Conservation (phyloP, 2,888 invertebrate species). For the Melipona beecheii region DNA sequence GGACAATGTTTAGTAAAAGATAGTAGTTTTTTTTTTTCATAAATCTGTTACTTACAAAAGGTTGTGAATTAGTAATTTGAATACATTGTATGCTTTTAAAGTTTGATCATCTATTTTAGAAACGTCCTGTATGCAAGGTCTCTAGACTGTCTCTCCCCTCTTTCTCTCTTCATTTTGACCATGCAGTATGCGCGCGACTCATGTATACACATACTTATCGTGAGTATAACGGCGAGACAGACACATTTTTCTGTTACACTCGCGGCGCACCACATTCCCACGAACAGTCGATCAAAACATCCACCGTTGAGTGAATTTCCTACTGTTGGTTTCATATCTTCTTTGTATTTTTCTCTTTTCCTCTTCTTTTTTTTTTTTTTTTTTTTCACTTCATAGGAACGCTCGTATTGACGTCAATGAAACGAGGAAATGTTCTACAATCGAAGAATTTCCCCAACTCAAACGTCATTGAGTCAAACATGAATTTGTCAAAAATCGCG, state of each 20-base stretch:
- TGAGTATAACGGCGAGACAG: slow-evolving; percentile 56
- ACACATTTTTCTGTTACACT: slow-evolving; percentile 63
- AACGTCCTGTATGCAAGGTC: slow-evolving; percentile 38
- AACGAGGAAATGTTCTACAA: neutral
- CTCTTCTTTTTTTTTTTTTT: neutral
- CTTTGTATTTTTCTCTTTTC: neutral
- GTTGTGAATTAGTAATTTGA: too few relatives aligned
- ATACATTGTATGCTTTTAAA: neutral
- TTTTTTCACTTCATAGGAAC: neutral
- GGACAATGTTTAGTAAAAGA: neutral
- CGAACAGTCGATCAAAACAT: slow-evolving; percentile 56
- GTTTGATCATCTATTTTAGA: slow-evolving; percentile 34
- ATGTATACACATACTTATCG: slow-evolving; percentile 19
- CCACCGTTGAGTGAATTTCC: slow-evolving; percentile 31
- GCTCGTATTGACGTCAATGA: neutral
- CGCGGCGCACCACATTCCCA: slow-evolving; percentile 56
- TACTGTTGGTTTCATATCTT: slow-evolving; percentile 3
- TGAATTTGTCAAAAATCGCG: neutral
- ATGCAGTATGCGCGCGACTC: slow-evolving; percentile 43
- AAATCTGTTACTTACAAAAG: too few relatives aligned
- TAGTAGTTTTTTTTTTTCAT: neutral
- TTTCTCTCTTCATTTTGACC: slow-evolving; percentile 32
- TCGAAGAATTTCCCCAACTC: neutral
- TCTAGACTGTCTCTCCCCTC: slow-evolving; percentile 22
- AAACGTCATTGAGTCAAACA: neutral